Evolutionary conservation across 2,797 vertebrate species (phyloP), one percentile per base, ranked within the genome.

Genomic region (Phoeniculus purpureus): DNA sequence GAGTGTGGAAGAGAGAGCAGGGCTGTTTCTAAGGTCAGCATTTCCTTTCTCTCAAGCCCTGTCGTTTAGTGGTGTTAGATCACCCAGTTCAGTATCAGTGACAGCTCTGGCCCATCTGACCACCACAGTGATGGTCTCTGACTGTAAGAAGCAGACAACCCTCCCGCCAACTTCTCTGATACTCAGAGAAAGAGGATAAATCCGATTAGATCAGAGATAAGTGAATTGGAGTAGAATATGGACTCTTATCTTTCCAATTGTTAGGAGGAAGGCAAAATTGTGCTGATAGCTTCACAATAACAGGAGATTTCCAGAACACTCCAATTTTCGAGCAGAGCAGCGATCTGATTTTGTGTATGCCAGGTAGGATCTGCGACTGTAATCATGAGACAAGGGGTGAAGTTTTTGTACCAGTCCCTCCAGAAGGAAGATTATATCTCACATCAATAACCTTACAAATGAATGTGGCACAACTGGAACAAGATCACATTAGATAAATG

Each of bases 401-500:
- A 17, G 1, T 26, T 68, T 73, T 90, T 93, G 61, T 75, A 79
- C 52, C 73, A 81, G 26, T 77, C 92, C 82, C 85, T 95, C 89
- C 79, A 88, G 93, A 95, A 96, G 93, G 61, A 68, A 91, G 82
- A 90, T 73, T 92, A 84, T 29, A 78, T 81, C 59, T 68, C 50
- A 58, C 65, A 58, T 95, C 74, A 90, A 11, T 54, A 60, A 56
- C 71, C 65, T 92, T 74, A 85, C 68, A 86, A 89, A 93, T 93
- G 87, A 51, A 43, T 87, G 75, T 93, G 75, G 68, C 71, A 64
- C 85, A 97, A 92, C 86, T 92, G 61, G 67, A 50, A 95, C 94
- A 90, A 94, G 81, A 96, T 96, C 82, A 73, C 93, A 89, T 84
- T 94, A 95, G 89, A 74, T 93, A 95, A 97, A 89, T 71, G 72